These are phyloP conservation scores for Tragelaphus imberbis DNA, from an alignment of 2,113 vertebrate genomes.

Conservation along the genomic window DNA sequence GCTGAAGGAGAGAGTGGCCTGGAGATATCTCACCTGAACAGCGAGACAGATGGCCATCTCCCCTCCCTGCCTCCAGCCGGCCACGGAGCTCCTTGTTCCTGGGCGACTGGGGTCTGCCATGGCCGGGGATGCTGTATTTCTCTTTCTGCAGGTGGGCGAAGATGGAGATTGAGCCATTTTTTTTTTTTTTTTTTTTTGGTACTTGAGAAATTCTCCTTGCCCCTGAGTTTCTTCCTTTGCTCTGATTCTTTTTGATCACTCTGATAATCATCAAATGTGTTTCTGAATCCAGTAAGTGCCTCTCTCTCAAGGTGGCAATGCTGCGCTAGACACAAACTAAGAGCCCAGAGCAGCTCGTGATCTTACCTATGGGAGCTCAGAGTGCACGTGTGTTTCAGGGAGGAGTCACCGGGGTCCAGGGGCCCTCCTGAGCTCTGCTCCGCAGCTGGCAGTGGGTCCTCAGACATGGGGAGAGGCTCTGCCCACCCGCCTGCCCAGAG, in stretches of 20 bases:
- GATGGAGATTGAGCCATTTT: fast-evolving
- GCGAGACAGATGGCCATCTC: no score
- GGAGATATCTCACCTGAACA: neutral
- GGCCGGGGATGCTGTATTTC: neutral
- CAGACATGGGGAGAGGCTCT: neutral
- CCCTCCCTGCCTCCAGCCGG: no score
- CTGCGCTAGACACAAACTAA: neutral
- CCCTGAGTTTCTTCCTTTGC: neutral
- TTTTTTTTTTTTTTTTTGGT: neutral
- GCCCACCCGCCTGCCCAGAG: fast-evolving
- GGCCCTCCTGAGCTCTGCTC: neutral
- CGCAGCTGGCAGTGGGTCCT: fast-evolving
- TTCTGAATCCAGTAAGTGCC: neutral
- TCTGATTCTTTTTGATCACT: neutral
- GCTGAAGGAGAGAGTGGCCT: neutral
- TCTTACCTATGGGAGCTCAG: neutral
- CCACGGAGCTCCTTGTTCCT: neutral
- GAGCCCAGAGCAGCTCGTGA: fast-evolving
- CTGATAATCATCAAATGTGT: neutral
- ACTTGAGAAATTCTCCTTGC: neutral
- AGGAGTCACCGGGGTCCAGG: fast-evolving
- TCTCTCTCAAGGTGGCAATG: neutral
- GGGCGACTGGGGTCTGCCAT: no score
- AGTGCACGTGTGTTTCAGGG: neutral
- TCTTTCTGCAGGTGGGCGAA: neutral